These are phyloP conservation scores for Diplodus puntazzo DNA, from an alignment of 2,797 vertebrate species.

Conservation along the genomic window DNA sequence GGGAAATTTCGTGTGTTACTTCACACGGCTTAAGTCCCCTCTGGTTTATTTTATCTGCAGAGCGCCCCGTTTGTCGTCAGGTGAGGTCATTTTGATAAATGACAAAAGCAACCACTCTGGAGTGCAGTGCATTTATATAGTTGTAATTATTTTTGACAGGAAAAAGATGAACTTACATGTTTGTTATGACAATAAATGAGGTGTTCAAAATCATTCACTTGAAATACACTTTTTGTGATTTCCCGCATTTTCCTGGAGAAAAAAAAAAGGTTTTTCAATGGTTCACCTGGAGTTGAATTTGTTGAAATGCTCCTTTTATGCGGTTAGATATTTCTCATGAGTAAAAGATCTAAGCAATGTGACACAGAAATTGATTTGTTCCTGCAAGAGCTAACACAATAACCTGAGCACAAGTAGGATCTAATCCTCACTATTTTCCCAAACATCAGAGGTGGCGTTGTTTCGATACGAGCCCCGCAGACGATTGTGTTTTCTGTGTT, in stretches of 20 bases:
- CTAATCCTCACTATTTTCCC: slow-evolving; percentile 18
- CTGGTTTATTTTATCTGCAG: slow-evolving; percentile 60
- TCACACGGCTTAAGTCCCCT: slow-evolving; percentile 65
- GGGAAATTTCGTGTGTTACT: slow-evolving; percentile 47
- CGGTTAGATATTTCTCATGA: slow-evolving; percentile 32
- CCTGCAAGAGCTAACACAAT: slow-evolving; percentile 28
- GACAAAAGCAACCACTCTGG: slow-evolving; percentile 11
- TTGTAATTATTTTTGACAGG: neutral
- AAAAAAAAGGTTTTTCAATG: slow-evolving; percentile 15
- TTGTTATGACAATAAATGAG: neutral
- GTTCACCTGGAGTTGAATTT: slow-evolving; percentile 26
- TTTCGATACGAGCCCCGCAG: slow-evolving; percentile 28
- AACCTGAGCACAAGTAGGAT: slow-evolving; percentile 18
- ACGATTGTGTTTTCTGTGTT: slow-evolving; percentile 51
- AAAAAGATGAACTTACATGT: neutral
- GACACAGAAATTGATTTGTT: slow-evolving; percentile 33
- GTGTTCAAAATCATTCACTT: neutral
- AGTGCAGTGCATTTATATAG: neutral
- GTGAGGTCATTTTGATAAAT: slow-evolving; percentile 49
- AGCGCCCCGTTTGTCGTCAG: slow-evolving; percentile 47
- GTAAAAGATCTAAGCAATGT: slow-evolving; percentile 18
- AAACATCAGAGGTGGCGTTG: slow-evolving; percentile 32
- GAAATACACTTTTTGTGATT: slow-evolving; percentile 14
- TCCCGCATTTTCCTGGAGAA: slow-evolving; percentile 14
- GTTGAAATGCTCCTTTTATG: slow-evolving; percentile 31